phyloP scores from a whole-genome alignment of 2,888 invertebrate genomes.

The Phortica magna region DNA sequence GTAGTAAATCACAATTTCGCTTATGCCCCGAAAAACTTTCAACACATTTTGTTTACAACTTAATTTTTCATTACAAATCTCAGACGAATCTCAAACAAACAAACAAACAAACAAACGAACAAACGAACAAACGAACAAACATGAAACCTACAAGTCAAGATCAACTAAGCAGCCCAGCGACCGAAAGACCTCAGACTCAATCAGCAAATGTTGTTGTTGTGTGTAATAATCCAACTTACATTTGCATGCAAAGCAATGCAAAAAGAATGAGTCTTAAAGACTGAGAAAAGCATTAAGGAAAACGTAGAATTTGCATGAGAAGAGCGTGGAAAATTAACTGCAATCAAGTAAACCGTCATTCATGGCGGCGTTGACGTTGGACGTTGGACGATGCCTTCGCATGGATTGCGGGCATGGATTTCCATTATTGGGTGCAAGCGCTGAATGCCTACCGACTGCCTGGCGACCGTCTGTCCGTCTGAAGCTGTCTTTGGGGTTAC shows the following conservation, averaged over 20 bases:
- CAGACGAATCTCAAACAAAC: constrained; percentile 10
- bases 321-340: constrained; percentile 66
- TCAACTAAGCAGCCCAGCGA: constrained; percentile 16
- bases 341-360: constrained; percentile 69
- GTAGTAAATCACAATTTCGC: constrained; percentile 50
- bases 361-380: background rate
- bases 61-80: constrained; percentile 55
- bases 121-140: constrained; percentile 5
- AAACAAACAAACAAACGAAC: background rate
- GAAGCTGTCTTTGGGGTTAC: constrained; percentile 12
- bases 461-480: background rate
- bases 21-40: constrained; percentile 53
- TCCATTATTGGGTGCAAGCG: constrained; percentile 19
- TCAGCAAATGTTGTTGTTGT: constrained; percentile 51
- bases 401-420: constrained; percentile 19
- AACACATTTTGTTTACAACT: constrained; percentile 69
- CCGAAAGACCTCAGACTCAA: constrained; percentile 52
- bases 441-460: constrained; percentile 34
- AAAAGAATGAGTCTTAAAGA: constrained; percentile 11
- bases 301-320: constrained; percentile 67
- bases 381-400: background rate
- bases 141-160: constrained; percentile 4
- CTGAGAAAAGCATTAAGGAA: constrained; percentile 45
- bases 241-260: constrained; percentile 36
- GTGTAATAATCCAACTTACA: constrained; percentile 49